These are phyloP conservation scores for Drosophila paulistorum DNA, from an alignment of 1,140 invertebrate genomes.

Conservation along the genomic window DNA sequence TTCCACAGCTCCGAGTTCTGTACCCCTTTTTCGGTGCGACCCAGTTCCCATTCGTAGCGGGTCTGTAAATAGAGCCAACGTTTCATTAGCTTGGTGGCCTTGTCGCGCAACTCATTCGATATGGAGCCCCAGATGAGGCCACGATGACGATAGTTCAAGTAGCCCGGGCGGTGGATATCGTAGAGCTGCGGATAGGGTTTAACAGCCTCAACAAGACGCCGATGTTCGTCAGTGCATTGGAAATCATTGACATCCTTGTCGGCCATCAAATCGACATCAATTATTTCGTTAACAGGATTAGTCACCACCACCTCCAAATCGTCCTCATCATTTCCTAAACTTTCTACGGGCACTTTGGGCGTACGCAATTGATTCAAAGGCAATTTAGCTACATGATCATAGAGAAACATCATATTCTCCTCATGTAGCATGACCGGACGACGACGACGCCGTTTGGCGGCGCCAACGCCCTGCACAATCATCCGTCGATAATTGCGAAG, in stretches of 20 bases:
- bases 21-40: neutral
- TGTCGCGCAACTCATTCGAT: slow-evolving; percentile 62
- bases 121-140: slow-evolving; percentile 70
- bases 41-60: slow-evolving; percentile 71
- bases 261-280: slow-evolving; percentile 45
- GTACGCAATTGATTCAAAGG: slow-evolving; percentile 8
- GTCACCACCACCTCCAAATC: slow-evolving; percentile 41
- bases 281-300: slow-evolving; percentile 22
- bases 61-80: slow-evolving; percentile 59
- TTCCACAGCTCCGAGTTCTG: slow-evolving; percentile 29
- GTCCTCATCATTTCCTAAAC: neutral
- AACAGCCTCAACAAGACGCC: slow-evolving; percentile 49
- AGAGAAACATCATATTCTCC: slow-evolving; percentile 65
- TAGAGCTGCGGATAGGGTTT: slow-evolving; percentile 62
- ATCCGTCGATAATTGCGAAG: slow-evolving; percentile 36
- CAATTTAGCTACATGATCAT: slow-evolving; percentile 47
- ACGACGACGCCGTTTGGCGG: neutral
- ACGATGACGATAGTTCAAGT: slow-evolving; percentile 43
- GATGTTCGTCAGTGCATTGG: neutral
- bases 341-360: neutral
- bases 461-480: neutral
- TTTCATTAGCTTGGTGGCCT: slow-evolving; percentile 78
- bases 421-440: slow-evolving; percentile 59
- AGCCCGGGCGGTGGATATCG: slow-evolving; percentile 27
- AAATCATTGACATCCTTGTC: slow-evolving; percentile 16